These are phyloP conservation scores for Chionomys nivalis DNA, from an alignment of 2,113 vertebrate genomes.

Conservation along the genomic window DNA sequence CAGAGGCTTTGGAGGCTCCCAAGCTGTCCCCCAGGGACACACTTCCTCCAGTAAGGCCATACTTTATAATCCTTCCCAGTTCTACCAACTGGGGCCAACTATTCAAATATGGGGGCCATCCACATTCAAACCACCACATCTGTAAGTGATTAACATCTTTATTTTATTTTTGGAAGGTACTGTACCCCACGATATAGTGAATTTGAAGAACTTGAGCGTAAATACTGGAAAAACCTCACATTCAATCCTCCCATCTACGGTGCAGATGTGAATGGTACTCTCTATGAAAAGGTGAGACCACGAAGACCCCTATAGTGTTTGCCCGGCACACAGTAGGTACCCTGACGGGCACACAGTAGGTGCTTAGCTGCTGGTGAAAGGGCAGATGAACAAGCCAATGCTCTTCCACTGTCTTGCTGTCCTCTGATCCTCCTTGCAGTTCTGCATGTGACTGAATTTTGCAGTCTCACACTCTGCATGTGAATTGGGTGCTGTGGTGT, in stretches of 20 bases:
- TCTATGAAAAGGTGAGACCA: conserved; percentile 93
- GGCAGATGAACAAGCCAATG: not conserved
- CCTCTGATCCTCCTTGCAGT: not conserved
- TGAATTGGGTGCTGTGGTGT: conserved; percentile 54
- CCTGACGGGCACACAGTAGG: not conserved
- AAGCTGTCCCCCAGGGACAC: not conserved
- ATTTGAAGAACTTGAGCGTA: conserved; percentile 96
- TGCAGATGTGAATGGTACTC: conserved; percentile 95
- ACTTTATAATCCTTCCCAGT: not conserved
- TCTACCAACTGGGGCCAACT: not conserved
- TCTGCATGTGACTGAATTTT: conserved; percentile 64
- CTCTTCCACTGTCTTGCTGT: not conserved
- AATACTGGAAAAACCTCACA: conserved; percentile 98
- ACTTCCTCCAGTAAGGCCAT: not conserved
- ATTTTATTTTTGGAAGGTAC: conserved; percentile 87
- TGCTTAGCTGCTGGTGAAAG: conserved; percentile 7
- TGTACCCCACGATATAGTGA: conserved; percentile 93
- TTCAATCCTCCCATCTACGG: conserved; percentile 97
- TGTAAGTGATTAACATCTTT: not conserved
- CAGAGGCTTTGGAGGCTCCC: not conserved
- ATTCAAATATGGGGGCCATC: not conserved
- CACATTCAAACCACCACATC: not conserved
- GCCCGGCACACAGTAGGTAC: not conserved
- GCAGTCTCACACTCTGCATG: conserved; percentile 58
- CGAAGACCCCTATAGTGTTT: not conserved